Percentiles rank a stretch among this genome's conserved stretches.
Evolutionary conservation across 2,888 invertebrate species (phyloP).

Genomic region (Macrosoma leucophasiata): DNA sequence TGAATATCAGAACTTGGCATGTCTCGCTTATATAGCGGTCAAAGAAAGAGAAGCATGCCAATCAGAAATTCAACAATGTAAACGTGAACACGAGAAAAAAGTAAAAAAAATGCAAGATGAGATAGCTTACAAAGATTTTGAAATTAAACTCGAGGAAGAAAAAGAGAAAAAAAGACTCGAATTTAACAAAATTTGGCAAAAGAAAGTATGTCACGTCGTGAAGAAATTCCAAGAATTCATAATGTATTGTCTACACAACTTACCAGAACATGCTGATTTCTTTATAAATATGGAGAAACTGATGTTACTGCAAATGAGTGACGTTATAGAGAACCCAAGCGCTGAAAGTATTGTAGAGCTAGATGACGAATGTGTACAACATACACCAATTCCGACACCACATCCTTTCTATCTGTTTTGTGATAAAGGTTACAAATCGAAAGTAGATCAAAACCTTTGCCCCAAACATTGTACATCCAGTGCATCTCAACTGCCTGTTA

Average conservation of each 20-base stretch:
- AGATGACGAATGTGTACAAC: constrained; percentile 32
- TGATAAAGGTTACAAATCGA: constrained; percentile 44
- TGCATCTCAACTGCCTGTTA: constrained; percentile 50
- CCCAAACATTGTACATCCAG: constrained; percentile 50
- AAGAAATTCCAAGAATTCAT: constrained; percentile 59
- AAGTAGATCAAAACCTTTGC: constrained; percentile 44
- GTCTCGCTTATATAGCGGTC: constrained; percentile 60
- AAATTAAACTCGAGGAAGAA: constrained; percentile 40
- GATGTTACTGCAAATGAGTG: constrained; percentile 54
- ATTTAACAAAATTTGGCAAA: constrained; percentile 47
- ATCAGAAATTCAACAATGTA: constrained; percentile 38
- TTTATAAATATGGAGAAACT: constrained; percentile 62
- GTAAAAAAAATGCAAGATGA: constrained; percentile 37
- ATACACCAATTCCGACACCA: constrained; percentile 40
- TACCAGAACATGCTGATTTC: constrained; percentile 62
- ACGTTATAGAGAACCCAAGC: constrained; percentile 42
- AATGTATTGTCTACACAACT: constrained; percentile 44
- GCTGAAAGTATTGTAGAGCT: constrained; percentile 49
- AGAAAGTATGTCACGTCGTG: constrained; percentile 56
- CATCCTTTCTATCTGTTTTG: constrained; percentile 57
- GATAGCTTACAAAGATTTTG: constrained; percentile 41
- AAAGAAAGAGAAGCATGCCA: constrained; percentile 54
- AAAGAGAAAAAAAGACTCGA: constrained; percentile 41
- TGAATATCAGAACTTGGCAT: constrained; percentile 59
- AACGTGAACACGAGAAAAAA: constrained; percentile 45